These are phyloP conservation scores for Hepsetus odoe DNA, from an alignment of 2,113 vertebrate species.

Conservation along the genomic window DNA sequence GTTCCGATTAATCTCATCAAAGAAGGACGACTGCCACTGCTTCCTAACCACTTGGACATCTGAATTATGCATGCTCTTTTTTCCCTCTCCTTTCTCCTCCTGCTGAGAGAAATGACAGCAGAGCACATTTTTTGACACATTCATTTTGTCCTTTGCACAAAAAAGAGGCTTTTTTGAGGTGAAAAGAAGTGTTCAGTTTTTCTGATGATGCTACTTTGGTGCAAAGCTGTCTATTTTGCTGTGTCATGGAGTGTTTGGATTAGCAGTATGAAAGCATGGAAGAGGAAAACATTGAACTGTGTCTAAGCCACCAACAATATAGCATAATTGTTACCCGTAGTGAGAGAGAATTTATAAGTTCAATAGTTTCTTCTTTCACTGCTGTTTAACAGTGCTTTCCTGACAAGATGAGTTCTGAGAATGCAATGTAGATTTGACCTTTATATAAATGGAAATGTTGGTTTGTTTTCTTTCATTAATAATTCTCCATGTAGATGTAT, in stretches of 20 bases:
- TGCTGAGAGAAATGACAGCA: slow-evolving; percentile 7
- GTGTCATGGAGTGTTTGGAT: not conserved
- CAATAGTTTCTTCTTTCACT: no score
- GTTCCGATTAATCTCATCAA: slow-evolving; percentile 45
- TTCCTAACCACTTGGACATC: slow-evolving; percentile 16
- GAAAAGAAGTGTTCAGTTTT: not conserved
- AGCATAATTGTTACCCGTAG: no score
- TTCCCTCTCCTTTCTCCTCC: not conserved
- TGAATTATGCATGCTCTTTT: slow-evolving; percentile 20
- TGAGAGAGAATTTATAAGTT: no score
- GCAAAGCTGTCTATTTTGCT: not conserved
- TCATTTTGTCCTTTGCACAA: slow-evolving; percentile 14
- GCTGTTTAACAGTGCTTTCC: no score
- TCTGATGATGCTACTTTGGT: not conserved
- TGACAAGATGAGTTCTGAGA: no score
- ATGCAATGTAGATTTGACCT: no score
- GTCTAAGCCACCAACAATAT: no score
- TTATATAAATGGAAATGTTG: no score
- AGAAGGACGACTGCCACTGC: slow-evolving; percentile 9
- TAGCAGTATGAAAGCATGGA: not conserved
- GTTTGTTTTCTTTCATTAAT: no score
- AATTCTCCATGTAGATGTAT: no score
- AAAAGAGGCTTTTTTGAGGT: not conserved
- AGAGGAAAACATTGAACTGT: not conserved
- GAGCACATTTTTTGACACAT: slow-evolving; percentile 22